Evolutionary conservation across 2,888 invertebrate species (phyloP), one percentile per base, ranked within the genome.

Genomic region (Drosophila bunnanda): DNA sequence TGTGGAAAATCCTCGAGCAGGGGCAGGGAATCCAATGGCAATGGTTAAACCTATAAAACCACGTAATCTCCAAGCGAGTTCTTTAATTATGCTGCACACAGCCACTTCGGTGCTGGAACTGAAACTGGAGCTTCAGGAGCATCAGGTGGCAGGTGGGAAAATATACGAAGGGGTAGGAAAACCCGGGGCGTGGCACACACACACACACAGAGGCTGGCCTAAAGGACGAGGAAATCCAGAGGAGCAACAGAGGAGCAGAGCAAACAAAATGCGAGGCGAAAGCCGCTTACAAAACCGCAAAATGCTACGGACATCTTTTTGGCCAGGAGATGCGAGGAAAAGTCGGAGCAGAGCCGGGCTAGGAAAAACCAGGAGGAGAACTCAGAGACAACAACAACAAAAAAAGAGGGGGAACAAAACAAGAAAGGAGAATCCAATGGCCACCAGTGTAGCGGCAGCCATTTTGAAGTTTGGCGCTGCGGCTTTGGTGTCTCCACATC

Each of bases 1-100:
- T 39, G n/a, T n/a, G 48, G 38, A 32, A 62, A 64, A 39, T 64
- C 64, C 64, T 38, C 46, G 30, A 43, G 57, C 43, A n/a, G 48
- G 43, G 22, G 38, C n/a, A 30, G 43, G 59, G 53, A 65, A 68
- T 50, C 64, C 66, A 68, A 67, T 59, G 62, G 46, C 38, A 53
- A 61, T 52, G 65, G 68, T 72, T 67, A 75, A 76, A 84, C 81
- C 81, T 75, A 78, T 88, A 78, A 86, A 86, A 79, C 86, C 89
- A 82, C 85, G 82, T 86, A 86, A 86, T 82, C 86, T 85, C 85
- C 80, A 82, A 89, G 89, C 79, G 88, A 89, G 86, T 88, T 88
- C 86, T 89, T 86, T 88, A 86, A 86, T 86, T 89, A 86, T 89
- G 88, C 82, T 82, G 82, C 79, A 84, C 64, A 64, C 64, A 62